Percentiles rank a stretch among this genome's conserved stretches.
Evolutionary conservation across 2,113 vertebrate genomes (phyloP).

Genomic region (Peromyscus polionotus): DNA sequence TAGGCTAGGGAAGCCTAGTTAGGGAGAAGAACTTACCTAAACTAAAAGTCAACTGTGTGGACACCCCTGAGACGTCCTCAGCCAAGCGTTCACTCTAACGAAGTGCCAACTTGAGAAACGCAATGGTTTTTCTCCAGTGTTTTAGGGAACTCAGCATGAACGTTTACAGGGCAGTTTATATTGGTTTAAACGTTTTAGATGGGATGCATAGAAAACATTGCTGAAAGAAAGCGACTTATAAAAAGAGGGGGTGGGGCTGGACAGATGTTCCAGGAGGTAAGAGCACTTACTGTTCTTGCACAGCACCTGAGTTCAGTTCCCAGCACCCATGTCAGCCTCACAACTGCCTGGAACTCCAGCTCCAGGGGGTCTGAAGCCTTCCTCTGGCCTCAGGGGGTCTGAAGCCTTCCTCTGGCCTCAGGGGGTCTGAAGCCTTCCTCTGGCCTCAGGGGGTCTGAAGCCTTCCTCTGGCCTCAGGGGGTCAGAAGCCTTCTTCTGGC

Average conservation of each 20-base stretch:
- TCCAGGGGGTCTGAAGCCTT: background rate
- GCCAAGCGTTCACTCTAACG: slow-evolving; percentile 28
- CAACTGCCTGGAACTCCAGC: background rate
- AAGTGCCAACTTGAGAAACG: background rate
- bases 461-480: background rate
- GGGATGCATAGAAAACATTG: slow-evolving; percentile 1
- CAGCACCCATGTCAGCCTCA: background rate
- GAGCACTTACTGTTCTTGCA: background rate
- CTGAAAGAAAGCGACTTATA: background rate
- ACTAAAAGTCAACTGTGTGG: background rate
- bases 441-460: background rate
- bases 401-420: no score
- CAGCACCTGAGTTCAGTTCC: background rate
- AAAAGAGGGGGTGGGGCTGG: background rate
- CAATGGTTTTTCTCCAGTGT: slow-evolving; percentile 46
- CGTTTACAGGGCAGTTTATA: slow-evolving; percentile 58
- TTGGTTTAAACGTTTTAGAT: slow-evolving; percentile 45
- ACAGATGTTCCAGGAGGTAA: background rate
- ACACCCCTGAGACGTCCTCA: background rate
- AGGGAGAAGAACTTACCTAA: background rate
- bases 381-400: background rate
- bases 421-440: background rate
- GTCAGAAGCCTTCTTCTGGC: no score
- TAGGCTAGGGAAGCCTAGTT: background rate
- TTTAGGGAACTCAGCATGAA: slow-evolving; percentile 24